Evolutionary conservation across 2,888 invertebrate species (phyloP), one percentile per base, ranked within the genome.

Genomic region (Sabatieria punctata): DNA sequence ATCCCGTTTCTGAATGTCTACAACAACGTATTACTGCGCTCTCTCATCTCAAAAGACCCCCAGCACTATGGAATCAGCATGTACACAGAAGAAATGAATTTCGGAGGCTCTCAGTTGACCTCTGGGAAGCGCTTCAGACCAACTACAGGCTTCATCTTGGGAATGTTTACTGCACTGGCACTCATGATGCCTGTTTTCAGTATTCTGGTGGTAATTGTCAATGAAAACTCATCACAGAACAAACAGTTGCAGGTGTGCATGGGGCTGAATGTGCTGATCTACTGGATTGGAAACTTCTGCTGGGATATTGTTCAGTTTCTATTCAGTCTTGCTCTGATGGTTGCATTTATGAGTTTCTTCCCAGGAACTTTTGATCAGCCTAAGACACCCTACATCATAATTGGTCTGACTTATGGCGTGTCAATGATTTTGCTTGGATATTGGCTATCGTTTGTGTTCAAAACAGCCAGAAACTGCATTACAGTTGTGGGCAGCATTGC

Each of bases 201-300:
- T 21, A n/a, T 24, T 2, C 36, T 36, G 25, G 4, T 23, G 13
- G 35, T 41, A 2, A 21, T 83, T 49, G 82, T 85, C 39, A 75
- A 76, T 49, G 79, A 83, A 59, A 72, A 82, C 35, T 64, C 72
- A 2, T 73, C 74, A 42, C 79, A 79, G 57, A 78, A 82, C 60
- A 82, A 82, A 64, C 74, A 83, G 53, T 75, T 85, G 59, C 82
- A 83, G 60, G 74, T 77, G 58, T 73, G 82, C 38, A 75, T 77
- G 41, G 80, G 80, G 0, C 77, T 81, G 36, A 74, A 76, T 52
- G 79, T 79, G 0, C 64, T 73, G 15, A 72, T 78, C 37, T 84
- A 85, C 69, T 85, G 84, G 84, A 64, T 75, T 24, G 74, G 79
- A 1, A 68, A 65, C 36, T 76, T 79, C 53, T 57, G 74, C 6